Evolutionary conservation across 1,140 invertebrate genomes (phyloP).

Genomic region (Homalodisca vitripennis): DNA sequence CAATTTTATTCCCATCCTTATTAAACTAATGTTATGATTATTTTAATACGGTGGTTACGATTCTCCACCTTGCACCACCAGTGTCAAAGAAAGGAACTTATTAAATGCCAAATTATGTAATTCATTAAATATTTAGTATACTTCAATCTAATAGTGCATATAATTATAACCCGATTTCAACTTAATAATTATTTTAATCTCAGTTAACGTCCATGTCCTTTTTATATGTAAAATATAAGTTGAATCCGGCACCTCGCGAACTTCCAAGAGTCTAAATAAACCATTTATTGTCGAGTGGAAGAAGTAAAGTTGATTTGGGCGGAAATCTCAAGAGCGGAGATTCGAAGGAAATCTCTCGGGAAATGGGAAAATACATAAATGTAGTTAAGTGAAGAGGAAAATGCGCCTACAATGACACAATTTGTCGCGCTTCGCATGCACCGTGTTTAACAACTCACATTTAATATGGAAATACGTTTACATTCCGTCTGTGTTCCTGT

Average conservation of each 20-base stretch:
- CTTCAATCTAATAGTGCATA: neutral
- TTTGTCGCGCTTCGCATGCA: neutral
- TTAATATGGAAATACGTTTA: constrained; percentile 24
- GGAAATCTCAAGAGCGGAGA: neutral
- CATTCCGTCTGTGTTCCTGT: neutral
- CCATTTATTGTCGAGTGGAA: constrained; percentile 17
- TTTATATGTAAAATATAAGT: too few relatives aligned
- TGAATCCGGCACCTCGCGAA: neutral
- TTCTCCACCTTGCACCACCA: too few relatives aligned
- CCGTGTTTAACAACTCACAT: constrained; percentile 17
- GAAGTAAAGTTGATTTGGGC: constrained; percentile 21
- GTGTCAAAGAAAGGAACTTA: neutral
- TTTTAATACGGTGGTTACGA: too few relatives aligned
- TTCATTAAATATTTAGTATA: neutral
- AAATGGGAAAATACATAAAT: constrained; percentile 26
- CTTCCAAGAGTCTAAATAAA: constrained; percentile 8
- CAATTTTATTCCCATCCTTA: too few relatives aligned
- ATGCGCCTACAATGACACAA: constrained; percentile 6
- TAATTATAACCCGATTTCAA: neutral
- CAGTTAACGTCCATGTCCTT: neutral
- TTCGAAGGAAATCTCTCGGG: constrained; percentile 14
- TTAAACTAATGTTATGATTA: too few relatives aligned
- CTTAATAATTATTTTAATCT: neutral
- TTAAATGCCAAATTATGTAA: neutral
- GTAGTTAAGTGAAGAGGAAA: constrained; percentile 23